phyloP scores from a whole-genome alignment of 2,113 vertebrate species.

The Pitta sordida region DNA sequence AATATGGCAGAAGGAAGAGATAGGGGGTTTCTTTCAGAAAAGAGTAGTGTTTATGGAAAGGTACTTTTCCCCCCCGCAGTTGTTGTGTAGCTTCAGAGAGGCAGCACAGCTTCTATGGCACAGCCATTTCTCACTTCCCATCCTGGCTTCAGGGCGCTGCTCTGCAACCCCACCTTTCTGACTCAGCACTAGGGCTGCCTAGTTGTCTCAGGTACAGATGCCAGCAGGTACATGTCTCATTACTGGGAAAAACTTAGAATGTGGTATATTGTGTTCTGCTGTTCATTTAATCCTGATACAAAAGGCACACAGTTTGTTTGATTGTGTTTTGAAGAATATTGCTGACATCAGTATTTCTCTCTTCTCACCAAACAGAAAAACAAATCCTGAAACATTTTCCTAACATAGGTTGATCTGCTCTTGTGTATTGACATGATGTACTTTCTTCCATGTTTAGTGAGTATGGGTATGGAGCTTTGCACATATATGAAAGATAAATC shows the following conservation, averaged over 20 bases:
- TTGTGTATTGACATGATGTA: neutral
- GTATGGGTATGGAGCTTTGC: neutral
- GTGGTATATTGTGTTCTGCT: neutral
- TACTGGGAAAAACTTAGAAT: neutral
- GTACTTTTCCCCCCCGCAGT: neutral
- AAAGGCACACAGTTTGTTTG: neutral
- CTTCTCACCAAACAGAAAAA: neutral
- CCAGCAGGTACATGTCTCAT: neutral
- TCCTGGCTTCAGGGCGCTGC: neutral
- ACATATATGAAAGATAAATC: neutral
- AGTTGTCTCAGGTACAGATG: neutral
- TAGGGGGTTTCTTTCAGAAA: neutral
- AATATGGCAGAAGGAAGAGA: neutral
- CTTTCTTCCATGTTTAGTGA: neutral
- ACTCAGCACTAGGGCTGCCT: fast-evolving
- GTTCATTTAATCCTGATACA: neutral
- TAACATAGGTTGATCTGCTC: neutral
- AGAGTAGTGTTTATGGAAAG: neutral
- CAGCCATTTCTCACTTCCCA: neutral
- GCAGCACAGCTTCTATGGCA: neutral
- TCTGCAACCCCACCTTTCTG: neutral
- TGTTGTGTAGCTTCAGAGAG: neutral
- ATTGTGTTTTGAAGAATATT: neutral
- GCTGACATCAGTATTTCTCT: neutral
- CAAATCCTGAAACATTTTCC: neutral